Percentiles rank a stretch among this genome's conserved stretches.
Evolutionary conservation across 2,797 vertebrate species (phyloP).

Genomic region (Ctenochaetus hawaiiensis): DNA sequence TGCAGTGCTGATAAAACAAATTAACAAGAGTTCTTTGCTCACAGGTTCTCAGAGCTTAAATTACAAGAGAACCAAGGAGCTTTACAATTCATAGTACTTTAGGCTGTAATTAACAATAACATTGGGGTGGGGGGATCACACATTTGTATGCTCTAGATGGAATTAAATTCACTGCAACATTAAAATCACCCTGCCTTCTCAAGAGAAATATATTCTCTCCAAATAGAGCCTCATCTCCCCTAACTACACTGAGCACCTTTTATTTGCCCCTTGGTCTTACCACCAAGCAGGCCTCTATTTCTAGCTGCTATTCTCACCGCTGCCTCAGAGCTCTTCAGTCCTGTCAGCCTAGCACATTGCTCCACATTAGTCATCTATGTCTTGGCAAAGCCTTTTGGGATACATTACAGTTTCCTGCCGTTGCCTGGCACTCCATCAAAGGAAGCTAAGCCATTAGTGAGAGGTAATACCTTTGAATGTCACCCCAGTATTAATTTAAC

Average conservation of each 20-base stretch:
- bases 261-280: constrained; percentile 4
- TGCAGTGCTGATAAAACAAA: too few relatives aligned
- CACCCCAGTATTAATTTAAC: constrained; percentile 50
- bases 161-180: constrained; percentile 6
- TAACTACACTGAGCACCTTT: background rate
- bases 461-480: constrained; percentile 67
- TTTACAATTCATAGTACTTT: background rate
- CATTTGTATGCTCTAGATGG: background rate
- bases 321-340: constrained; percentile 1
- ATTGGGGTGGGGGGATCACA: background rate
- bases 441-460: constrained; percentile 60
- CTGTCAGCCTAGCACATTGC: constrained; percentile 16
- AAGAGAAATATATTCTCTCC: background rate
- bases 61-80: background rate
- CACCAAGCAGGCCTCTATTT: constrained; percentile 7
- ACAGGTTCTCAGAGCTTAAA: background rate
- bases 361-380: constrained; percentile 68
- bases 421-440: constrained; percentile 60
- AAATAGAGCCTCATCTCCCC: constrained; percentile 17
- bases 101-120: background rate
- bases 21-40: too few relatives aligned
- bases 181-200: background rate
- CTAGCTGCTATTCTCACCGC: background rate
- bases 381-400: constrained; percentile 68
- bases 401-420: constrained; percentile 52